A percentile compares a stretch with the other conserved stretches of the same genome.
Evolutionary conservation across 2,888 invertebrate species (phyloP).

Genomic region (Megastigmus dorsalis): DNA sequence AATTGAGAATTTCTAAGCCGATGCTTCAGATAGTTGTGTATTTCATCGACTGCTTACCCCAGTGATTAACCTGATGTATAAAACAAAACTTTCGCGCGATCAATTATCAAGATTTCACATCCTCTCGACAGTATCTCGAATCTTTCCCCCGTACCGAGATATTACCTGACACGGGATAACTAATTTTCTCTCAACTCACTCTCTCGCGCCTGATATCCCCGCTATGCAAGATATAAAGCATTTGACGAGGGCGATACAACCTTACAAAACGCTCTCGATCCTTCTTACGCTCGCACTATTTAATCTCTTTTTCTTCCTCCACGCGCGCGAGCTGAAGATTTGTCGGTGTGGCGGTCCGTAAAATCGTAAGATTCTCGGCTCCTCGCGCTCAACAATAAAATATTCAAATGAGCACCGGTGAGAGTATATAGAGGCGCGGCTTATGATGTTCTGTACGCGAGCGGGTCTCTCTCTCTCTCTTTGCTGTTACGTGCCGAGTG

Average conservation of each 20-base stretch:
- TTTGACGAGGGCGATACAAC: neutral
- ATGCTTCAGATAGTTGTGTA: no score
- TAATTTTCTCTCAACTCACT: no score
- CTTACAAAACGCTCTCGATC: neutral
- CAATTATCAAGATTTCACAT: no score
- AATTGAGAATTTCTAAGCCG: no score
- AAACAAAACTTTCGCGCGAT: no score
- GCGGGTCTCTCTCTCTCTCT: no score
- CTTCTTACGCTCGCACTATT: neutral
- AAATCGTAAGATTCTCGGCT: slow-evolving; percentile 34
- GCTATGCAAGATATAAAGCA: neutral
- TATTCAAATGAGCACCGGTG: slow-evolving; percentile 62
- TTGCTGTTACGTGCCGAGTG: no score
- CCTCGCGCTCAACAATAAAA: slow-evolving; percentile 61
- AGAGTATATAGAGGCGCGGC: slow-evolving; percentile 19
- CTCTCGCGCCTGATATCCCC: neutral
- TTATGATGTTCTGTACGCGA: slow-evolving; percentile 53
- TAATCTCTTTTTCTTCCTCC: neutral
- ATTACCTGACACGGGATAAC: neutral
- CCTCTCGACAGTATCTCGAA: no score
- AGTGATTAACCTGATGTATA: no score
- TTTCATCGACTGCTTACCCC: no score
- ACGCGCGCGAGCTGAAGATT: slow-evolving; percentile 6
- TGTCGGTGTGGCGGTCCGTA: slow-evolving; percentile 28
- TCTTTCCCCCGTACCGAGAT: no score